A percentile compares a stretch with the other conserved stretches of the same genome.
Conservation (phyloP, 2,797 vertebrate species). For the Enteromius paludinosus region DNA sequence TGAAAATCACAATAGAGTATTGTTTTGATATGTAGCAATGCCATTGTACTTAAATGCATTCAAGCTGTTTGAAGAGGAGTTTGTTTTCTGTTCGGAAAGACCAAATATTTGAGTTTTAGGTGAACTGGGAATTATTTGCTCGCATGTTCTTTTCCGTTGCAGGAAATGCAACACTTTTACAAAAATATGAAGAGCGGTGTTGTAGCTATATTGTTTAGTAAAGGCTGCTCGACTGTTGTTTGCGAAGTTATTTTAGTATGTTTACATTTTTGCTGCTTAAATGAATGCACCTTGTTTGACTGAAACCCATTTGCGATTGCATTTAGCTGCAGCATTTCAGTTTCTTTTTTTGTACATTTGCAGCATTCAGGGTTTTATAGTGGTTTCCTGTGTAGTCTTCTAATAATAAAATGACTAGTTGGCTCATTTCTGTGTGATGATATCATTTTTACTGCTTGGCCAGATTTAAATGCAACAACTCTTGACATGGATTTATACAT, state of each 20-base stretch:
- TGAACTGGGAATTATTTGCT: constrained; percentile 43
- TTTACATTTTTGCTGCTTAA: constrained; percentile 28
- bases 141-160: constrained; percentile 52
- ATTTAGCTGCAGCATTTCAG: constrained; percentile 36
- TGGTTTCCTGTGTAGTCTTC: constrained; percentile 56
- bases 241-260: constrained; percentile 47
- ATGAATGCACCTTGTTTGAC: constrained; percentile 58
- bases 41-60: constrained; percentile 5
- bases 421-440: background rate
- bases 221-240: constrained; percentile 40
- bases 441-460: background rate
- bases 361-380: constrained; percentile 56
- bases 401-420: constrained; percentile 49
- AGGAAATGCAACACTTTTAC: constrained; percentile 62
- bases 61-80: background rate
- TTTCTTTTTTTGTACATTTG: constrained; percentile 28
- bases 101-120: constrained; percentile 38
- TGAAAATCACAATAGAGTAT: constrained; percentile 7
- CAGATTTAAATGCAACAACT: background rate
- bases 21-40: background rate
- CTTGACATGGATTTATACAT: background rate
- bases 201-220: constrained; percentile 57
- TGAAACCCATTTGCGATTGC: constrained; percentile 51
- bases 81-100: constrained; percentile 31
- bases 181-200: constrained; percentile 33